A percentile compares a stretch with the other conserved stretches of the same genome.
Conservation (phyloP, 2,888 invertebrate species). For the Marronus borbonicus region DNA sequence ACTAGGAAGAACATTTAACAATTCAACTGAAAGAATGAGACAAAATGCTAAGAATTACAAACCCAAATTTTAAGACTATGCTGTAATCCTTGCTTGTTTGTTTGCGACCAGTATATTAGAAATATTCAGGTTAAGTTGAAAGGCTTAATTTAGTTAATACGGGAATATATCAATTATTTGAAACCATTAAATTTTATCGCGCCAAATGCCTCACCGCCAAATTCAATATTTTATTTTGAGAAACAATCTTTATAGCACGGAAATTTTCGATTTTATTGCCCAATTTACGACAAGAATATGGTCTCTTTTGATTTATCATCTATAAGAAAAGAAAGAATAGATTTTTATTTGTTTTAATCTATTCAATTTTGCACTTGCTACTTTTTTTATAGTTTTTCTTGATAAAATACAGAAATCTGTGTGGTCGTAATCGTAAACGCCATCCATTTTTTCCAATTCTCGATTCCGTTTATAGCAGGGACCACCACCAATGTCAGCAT, state of each 20-base stretch:
- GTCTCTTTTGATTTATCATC: conserved; percentile 7
- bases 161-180: background rate
- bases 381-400: too few species aligned
- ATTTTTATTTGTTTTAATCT: conserved; percentile 2
- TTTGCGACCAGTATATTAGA: too few species aligned
- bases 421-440: background rate
- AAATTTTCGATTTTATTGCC: conserved; percentile 11
- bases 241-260: background rate
- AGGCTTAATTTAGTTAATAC: too few species aligned
- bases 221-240: background rate
- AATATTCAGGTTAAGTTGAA: too few species aligned
- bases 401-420: too few species aligned
- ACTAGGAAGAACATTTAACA: too few species aligned
- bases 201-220: background rate
- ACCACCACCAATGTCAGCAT: background rate
- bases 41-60: too few species aligned
- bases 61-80: too few species aligned
- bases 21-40: too few species aligned
- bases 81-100: too few species aligned
- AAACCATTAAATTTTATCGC: background rate
- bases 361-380: too few species aligned
- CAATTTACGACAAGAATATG: conserved; percentile 13
- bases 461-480: background rate
- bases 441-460: background rate
- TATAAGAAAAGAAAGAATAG: background rate